Percentiles rank a stretch among this genome's conserved stretches.
Conservation (phyloP, 2,113 vertebrate genomes). For the Stigmatopora nigra region DNA sequence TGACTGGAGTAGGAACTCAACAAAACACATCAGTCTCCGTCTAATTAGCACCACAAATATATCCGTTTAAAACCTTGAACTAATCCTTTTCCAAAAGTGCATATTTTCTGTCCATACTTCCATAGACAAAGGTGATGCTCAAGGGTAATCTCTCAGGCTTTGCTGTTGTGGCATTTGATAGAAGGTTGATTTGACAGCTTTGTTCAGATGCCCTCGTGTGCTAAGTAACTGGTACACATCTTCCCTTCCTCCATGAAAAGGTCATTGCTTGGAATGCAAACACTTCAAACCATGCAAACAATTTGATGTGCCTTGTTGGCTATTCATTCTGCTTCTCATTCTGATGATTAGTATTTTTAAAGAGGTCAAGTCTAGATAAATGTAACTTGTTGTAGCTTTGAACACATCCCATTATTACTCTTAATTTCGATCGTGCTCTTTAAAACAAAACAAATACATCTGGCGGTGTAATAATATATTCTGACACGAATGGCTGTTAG, state of each 20-base stretch:
- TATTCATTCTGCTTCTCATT: conserved; percentile 35
- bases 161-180: conserved; percentile 57
- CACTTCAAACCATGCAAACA: conserved; percentile 41
- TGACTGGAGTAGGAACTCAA: too few species aligned
- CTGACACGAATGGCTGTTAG: background rate
- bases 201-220: conserved; percentile 41
- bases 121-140: conserved; percentile 30
- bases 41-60: too few species aligned
- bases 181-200: conserved; percentile 59
- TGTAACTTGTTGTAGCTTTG: conserved; percentile 59
- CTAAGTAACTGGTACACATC: conserved; percentile 65
- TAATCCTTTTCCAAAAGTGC: too few species aligned
- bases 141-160: conserved; percentile 55
- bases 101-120: background rate
- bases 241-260: conserved; percentile 29
- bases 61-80: too few species aligned
- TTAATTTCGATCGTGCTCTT: conserved; percentile 57
- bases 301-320: conserved; percentile 60
- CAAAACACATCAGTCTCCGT: too few species aligned
- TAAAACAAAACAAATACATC: conserved; percentile 29
- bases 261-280: conserved; percentile 17
- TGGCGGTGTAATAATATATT: conserved; percentile 27
- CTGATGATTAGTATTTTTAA: conserved; percentile 57
- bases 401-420: conserved; percentile 45
- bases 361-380: conserved; percentile 61